These are phyloP conservation scores for Corythornis madagascariensis DNA, from an alignment of 2,113 vertebrate species.

Conservation along the genomic window DNA sequence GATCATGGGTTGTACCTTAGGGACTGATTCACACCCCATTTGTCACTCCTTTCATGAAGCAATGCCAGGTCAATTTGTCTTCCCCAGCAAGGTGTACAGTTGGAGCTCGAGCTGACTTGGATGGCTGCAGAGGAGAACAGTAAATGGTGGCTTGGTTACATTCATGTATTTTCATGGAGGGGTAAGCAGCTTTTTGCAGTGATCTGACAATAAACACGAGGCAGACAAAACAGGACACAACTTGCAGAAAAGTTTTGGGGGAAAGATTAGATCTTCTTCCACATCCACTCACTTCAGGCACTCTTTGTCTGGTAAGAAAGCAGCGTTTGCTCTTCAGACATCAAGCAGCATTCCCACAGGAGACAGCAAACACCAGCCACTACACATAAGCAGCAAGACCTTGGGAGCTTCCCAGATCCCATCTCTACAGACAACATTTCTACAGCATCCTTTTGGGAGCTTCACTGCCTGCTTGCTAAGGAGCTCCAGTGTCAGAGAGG, in stretches of 20 bases:
- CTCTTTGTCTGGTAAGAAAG: neutral
- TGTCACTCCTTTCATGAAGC: neutral
- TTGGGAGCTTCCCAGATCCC: neutral
- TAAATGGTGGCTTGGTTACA: neutral
- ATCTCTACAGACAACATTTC: neutral
- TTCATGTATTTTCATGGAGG: neutral
- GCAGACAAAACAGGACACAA: neutral
- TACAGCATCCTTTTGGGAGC: neutral
- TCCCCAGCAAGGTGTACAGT: neutral
- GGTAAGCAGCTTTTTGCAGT: neutral
- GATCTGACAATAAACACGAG: neutral
- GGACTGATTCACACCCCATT: neutral
- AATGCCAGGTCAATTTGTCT: neutral
- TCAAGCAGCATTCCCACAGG: neutral
- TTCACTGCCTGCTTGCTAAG: neutral
- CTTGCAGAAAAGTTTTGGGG: neutral
- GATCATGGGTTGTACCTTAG: fast-evolving
- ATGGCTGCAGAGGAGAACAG: neutral
- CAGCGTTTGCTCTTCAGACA: neutral
- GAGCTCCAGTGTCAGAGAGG: neutral
- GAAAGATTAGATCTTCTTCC: neutral
- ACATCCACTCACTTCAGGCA: neutral
- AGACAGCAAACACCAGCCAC: neutral
- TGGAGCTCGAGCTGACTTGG: neutral
- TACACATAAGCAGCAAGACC: neutral